phyloP scores from a whole-genome alignment of 2,888 invertebrate genomes.

The Leptinotarsa tumamoca region DNA sequence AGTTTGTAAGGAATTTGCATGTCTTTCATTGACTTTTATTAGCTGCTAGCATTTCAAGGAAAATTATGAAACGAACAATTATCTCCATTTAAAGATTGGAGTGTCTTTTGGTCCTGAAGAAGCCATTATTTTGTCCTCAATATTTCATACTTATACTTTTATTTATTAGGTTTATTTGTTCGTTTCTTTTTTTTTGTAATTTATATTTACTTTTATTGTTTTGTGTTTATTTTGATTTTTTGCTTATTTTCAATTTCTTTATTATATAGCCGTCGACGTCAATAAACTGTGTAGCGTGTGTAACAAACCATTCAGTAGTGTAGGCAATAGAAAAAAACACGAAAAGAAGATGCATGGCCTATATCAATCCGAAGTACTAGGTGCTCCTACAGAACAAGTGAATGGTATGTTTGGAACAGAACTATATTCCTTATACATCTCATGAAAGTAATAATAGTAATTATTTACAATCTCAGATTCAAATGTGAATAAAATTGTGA shows the following conservation, averaged over 20 bases:
- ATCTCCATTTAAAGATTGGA: too few species aligned
- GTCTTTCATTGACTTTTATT: background rate
- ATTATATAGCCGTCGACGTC: constrained; percentile 33
- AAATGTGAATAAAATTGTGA: background rate
- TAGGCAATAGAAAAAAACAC: constrained; percentile 59
- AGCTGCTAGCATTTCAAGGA: too few species aligned
- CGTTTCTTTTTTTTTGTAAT: background rate
- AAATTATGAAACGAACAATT: too few species aligned
- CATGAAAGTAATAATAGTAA: too few species aligned
- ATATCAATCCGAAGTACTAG: constrained; percentile 28
- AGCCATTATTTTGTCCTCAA: too few species aligned
- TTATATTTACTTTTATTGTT: constrained; percentile 20
- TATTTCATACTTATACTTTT: too few species aligned
- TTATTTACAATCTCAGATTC: background rate
- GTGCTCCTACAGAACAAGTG: constrained; percentile 14
- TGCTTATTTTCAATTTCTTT: background rate
- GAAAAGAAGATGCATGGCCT: constrained; percentile 53
- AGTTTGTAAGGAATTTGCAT: background rate
- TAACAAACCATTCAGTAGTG: constrained; percentile 57
- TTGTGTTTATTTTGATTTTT: constrained; percentile 29
- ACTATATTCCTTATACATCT: too few species aligned
- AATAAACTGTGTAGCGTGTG: constrained; percentile 57
- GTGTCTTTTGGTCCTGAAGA: too few species aligned
- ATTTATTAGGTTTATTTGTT: background rate
- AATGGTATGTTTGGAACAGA: constrained; percentile 32